Base-by-base conservation (phyloP, 2,888 invertebrate species). In the Thecocarcelia acutangulata region DNA sequence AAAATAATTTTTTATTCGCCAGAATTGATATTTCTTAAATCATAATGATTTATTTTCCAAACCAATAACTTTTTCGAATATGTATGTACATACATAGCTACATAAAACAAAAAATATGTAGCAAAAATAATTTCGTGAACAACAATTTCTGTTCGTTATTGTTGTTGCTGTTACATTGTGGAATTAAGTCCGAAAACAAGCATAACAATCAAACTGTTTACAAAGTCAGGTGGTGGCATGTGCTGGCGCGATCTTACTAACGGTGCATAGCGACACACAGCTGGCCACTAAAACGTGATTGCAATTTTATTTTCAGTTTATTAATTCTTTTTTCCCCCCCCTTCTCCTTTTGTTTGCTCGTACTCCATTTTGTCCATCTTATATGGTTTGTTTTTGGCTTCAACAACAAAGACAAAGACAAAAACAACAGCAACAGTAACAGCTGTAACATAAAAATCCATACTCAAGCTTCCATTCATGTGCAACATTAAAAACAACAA, bases 181-280 rank as follows among this genome's bases (percentile, higher is more conserved):
- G 46, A 46, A 76, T 69, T 79, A 79, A 73, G 66, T 59, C 52
- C 59, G 66, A 59, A 70, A 70, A 73, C 42, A 72, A 66, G 52
- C 73, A 74, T 59, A 78, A 66, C 77, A 74, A 82, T 78, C 77
- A 52, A 66, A 78, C 75, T 59, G 77, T 73, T 79, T 54, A 54
- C 59, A 79, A 73, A 79, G 77, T 79, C 77, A 80, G 83, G 76
- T 80, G 80, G 76, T 80, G 80, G 83, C 83, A 80, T 80, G 77
- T 78, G 83, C 78, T 83, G 83, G 80, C 80, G 83, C 80, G 80
- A 75, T 80, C 81, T 50, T 69, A 80, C 70, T 82, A 84, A 84
- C 83, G 82, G 82, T 84, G 64, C 79, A 80, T 82, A 80, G 82
- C 81, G 82, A 80, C 79, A 76, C 83, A 84, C 84, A 84, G 83